Evolutionary conservation across 2,797 vertebrate genomes (phyloP).

Genomic region (Micrastur ruficollis): DNA sequence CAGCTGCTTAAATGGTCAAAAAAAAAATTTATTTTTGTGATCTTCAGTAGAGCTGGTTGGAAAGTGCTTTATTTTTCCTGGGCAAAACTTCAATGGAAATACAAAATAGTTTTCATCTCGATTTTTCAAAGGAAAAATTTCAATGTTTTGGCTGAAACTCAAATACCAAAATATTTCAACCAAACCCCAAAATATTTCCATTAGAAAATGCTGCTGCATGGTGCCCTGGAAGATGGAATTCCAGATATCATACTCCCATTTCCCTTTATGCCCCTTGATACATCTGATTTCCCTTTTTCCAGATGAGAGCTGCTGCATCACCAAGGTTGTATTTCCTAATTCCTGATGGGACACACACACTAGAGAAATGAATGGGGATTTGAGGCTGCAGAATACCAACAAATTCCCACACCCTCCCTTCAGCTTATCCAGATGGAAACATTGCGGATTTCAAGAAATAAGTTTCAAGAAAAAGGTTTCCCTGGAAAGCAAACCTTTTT

Average conservation of each 20-base stretch:
- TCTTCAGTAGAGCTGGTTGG: slow-evolving; percentile 11
- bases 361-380: not conserved
- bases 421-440: slow-evolving; percentile 7
- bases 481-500: slow-evolving; percentile 31
- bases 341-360: not conserved
- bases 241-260: not conserved
- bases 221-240: not conserved
- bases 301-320: not conserved
- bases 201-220: slow-evolving; percentile 19
- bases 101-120: slow-evolving; percentile 18
- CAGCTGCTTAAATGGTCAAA: slow-evolving; percentile 29
- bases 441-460: not conserved
- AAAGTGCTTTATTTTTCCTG: slow-evolving; percentile 49
- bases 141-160: slow-evolving; percentile 26
- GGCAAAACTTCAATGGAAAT: slow-evolving; percentile 56
- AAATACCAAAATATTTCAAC: slow-evolving; percentile 48
- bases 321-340: not conserved
- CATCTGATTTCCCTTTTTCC: slow-evolving; percentile 18
- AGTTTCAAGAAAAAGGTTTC: not conserved
- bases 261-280: slow-evolving; percentile 1
- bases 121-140: slow-evolving; percentile 55
- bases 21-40: not conserved
- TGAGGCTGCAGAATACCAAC: not conserved
- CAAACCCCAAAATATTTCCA: slow-evolving; percentile 38
- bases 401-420: not conserved